Evolutionary conservation across 2,797 vertebrate species (phyloP), one percentile per base, ranked within the genome.

Genomic region (Lycodopsis pacificus): DNA sequence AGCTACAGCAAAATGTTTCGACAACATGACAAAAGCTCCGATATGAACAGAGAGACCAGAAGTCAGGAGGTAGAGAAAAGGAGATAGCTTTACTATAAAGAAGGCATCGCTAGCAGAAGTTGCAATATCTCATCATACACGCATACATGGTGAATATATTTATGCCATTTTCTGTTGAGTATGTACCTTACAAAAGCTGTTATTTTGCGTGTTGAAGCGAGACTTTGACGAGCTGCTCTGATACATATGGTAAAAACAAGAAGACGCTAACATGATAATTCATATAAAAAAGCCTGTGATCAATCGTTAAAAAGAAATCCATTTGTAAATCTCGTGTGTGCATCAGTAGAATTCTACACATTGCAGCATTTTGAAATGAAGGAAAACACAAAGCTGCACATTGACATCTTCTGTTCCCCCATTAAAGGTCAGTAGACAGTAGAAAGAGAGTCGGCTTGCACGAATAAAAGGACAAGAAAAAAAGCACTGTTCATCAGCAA

Each of bases 21-120:
- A 76, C 27, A 76, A 57, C 22, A 25, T 22, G 54, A 46, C 13
- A 58, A 36, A 63, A 32, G 12, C 44, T 40, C 34, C 44, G 22
- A 40, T 53, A 71, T 40, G 42, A 74, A 84, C 17, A 81, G 38
- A 87, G 32, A 83, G 65, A 86, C 68, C 59, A 89, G 80, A 20
- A 71, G 38, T 66, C 85, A 70, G 76, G 71, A 86, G 63, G 84
- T 95, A 94, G 93, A 94, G 94, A 95, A 95, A 95, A 94, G 87
- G 91, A 94, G 90, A 95, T 91, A 93, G 93, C 94, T 95, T 96
- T 95, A 95, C 94, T 95, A 94, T 93, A 95, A 95, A 95, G 93
- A 95, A 95, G 91, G 90, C 92, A 88, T 91, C 89, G 91, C 93
- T 93, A 96, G 94, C 94, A 94, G 93, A 94, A 89, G 91, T 93